Evolutionary conservation across 2,888 invertebrate genomes (phyloP).

Genomic region (Anticlea derivata): DNA sequence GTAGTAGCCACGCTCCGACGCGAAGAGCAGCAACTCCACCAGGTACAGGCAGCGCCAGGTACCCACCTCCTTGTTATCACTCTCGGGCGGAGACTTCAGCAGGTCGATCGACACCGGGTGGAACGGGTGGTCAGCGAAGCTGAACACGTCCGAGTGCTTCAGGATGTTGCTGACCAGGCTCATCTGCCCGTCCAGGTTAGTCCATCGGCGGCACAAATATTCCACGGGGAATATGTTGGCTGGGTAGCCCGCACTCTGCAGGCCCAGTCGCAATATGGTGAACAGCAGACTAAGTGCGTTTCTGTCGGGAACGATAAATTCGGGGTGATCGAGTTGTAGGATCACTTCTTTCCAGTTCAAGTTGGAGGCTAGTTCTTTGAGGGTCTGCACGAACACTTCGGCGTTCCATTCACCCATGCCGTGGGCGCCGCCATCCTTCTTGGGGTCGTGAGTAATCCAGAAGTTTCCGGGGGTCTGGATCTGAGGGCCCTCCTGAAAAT

Average conservation of each 20-base stretch:
- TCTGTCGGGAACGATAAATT: constrained; percentile 94
- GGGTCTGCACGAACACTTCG: constrained; percentile 95
- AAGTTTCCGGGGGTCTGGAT: constrained; percentile 87
- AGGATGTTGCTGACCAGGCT: constrained; percentile 94
- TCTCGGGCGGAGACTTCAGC: constrained; percentile 96
- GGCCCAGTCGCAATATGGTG: constrained; percentile 91
- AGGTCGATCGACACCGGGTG: constrained; percentile 94
- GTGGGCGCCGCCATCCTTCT: constrained; percentile 77
- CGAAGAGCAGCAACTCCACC: constrained; percentile 92
- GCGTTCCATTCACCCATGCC: constrained; percentile 92
- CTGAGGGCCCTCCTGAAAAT: constrained; percentile 86
- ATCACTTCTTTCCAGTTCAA: constrained; percentile 97
- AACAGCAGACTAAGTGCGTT: constrained; percentile 92
- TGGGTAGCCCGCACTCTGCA: constrained; percentile 89
- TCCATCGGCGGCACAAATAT: constrained; percentile 95
- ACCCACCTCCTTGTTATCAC: constrained; percentile 95
- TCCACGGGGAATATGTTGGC: constrained; percentile 93
- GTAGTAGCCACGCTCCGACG: constrained; percentile 94
- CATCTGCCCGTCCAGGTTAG: constrained; percentile 95
- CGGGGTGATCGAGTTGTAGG: constrained; percentile 94
- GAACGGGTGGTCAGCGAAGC: constrained; percentile 96
- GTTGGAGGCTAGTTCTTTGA: constrained; percentile 94
- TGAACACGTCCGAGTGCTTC: constrained; percentile 96
- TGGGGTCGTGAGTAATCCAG: constrained; percentile 82
- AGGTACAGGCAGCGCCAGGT: constrained; percentile 97